Percentiles rank a stretch among this genome's conserved stretches.
phyloP scores from a whole-genome alignment of 2,113 vertebrate species.

The Serilophus lunatus region DNA sequence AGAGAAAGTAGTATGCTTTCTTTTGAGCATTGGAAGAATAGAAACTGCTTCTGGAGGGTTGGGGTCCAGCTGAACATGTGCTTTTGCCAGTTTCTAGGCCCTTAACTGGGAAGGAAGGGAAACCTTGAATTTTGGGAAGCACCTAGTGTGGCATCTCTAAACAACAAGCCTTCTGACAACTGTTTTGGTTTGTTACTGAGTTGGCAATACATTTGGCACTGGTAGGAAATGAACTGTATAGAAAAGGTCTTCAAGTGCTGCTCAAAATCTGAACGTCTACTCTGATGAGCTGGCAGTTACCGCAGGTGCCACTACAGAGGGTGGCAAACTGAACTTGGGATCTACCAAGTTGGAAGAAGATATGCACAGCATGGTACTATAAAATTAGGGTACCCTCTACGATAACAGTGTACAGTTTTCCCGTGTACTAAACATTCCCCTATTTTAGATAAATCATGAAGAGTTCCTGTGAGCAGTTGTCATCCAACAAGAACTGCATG shows the following conservation, averaged over 20 bases:
- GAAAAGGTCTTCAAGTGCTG: background rate
- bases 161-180: background rate
- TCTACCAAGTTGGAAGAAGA: background rate
- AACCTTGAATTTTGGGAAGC: background rate
- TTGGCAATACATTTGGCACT: background rate
- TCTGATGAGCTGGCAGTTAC: background rate
- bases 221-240: background rate
- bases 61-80: background rate
- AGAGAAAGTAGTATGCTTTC: conserved; percentile 60
- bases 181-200: background rate
- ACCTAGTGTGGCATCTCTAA: background rate
- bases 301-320: background rate
- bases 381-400: background rate
- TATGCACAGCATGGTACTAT: background rate
- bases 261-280: background rate
- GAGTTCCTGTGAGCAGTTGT: background rate
- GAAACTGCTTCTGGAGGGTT: background rate
- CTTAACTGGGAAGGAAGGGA: background rate
- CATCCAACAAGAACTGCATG: background rate
- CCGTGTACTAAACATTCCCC: background rate
- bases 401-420: background rate
- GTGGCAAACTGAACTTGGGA: background rate
- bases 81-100: background rate
- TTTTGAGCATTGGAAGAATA: background rate
- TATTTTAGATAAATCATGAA: background rate